Evolutionary conservation across 2,888 invertebrate genomes (phyloP), one percentile per base, ranked within the genome.

Genomic region (Conops quadrifasciatus): DNA sequence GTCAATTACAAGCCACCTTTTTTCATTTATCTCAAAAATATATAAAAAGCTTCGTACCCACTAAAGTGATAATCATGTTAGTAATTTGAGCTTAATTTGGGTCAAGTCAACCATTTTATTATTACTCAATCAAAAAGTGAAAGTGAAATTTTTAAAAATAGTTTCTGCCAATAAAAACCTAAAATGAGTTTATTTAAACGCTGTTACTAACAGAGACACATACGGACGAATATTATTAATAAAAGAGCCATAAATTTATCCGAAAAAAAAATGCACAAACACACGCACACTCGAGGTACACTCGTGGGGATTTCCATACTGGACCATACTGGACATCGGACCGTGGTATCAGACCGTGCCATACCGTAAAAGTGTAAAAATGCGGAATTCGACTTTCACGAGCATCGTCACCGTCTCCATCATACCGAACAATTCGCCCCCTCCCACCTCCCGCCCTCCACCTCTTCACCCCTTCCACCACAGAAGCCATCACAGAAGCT

Each of bases 301-400:
- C n/a, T n/a, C n/a, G n/a, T n/a, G n/a, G n/a, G 71, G 75, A 71
- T 74, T 72, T 76, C 81, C 79, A 80, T 80, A 80, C 80, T 82
- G 81, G 80, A 82, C 82, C 81, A 78, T 36, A 36, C 36, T 36
- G 36, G 36, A 36, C 5, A 36, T 9, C 36, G 9, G 36, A 7
- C 36, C 36, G 36, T n/a, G n/a, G n/a, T 36, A 36, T 80, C 49
- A 49, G 49, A 15, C n/a, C 76, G 78, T 78, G 72, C 71, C 72
- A 72, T 68, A 45, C 36, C 49, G 64, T 71, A 43, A 70, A 71
- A 69, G 58, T 70, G 69, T 71, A 64, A 74, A 78, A 80, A 82
- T 80, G 78, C 79, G 79, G 80, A 81, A 81, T 82, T 79, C 78
- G 83, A 82, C 84, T 84, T 84, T 84, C 84, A 81, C 84, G n/a